Evolutionary conservation across 2,888 invertebrate genomes (phyloP).

Genomic region (Drosophila nr. perissopoda): DNA sequence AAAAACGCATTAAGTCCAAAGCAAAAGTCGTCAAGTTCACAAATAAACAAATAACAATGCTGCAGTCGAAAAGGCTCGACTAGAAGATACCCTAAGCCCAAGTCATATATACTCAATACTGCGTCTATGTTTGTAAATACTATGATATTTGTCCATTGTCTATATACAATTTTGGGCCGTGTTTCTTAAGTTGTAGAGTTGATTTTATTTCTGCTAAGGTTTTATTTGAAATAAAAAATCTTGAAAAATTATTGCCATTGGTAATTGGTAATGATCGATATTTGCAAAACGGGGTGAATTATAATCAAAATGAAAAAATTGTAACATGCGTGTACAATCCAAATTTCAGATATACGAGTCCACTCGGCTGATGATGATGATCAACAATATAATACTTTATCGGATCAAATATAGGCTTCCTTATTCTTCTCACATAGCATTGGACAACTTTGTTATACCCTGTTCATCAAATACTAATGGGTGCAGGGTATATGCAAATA

Average conservation of each 20-base stretch:
- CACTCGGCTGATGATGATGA: not conserved
- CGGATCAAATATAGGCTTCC: not conserved
- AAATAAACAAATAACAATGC: slow-evolving; percentile 2
- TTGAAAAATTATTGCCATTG: not conserved
- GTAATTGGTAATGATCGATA: not conserved
- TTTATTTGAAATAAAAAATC: not conserved
- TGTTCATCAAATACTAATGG: not conserved
- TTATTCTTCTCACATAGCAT: not conserved
- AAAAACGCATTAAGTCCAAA: slow-evolving; percentile 58
- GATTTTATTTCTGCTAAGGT: not conserved
- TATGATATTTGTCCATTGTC: not conserved
- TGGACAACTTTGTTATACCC: not conserved
- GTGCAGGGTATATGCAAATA: slow-evolving; percentile 10
- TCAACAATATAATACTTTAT: not conserved
- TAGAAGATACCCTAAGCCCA: not conserved
- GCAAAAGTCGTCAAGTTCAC: slow-evolving; percentile 32
- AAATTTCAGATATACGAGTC: too few relatives aligned
- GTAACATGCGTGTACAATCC: not conserved
- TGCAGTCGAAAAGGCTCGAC: not conserved
- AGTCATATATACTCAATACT: not conserved
- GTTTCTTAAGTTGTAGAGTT: not conserved
- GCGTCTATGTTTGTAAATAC: not conserved
- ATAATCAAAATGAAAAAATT: not conserved
- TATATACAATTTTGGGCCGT: not conserved
- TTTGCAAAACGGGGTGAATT: not conserved